Evolutionary conservation across 2,888 invertebrate genomes (phyloP), one percentile per base, ranked within the genome.

Genomic region (Melieria picta): DNA sequence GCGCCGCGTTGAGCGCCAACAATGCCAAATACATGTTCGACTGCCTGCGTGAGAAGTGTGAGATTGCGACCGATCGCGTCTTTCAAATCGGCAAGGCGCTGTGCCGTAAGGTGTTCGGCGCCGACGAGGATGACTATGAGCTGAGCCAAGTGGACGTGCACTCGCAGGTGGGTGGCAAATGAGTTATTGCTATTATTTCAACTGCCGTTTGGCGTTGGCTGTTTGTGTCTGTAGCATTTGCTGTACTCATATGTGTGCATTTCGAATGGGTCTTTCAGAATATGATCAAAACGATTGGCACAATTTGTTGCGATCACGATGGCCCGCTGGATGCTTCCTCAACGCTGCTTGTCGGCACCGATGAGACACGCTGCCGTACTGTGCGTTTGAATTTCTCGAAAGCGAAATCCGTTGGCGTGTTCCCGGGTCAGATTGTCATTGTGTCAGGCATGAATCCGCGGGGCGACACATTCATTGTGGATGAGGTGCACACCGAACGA

Each of bases 261-360:
- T 61, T 52, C 61, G 9, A 48, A 10, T 58, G 7, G 45, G 9
- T 16, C 50, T 52, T 43, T 55, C 69, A 82, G 70, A 81, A 83
- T 66, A 72, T 77, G n/a, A 79, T 85, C 1, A 84, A 84, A 76
- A 83, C 84, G 7, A 91, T 91, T 68, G 97, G 97, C 11, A 90
- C 93, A 64, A 90, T 96, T 75, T 90, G 91, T 77, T 93, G 93
- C 79, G 94, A 95, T 79, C 91, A 91, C 1, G 90, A 92, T 76
- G 87, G 92, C 0, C 90, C 91, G 73, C 87, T 95, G 45, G 93
- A 94, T 84, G 86, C 90, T 1, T 90, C 91, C 75, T 92, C 93
- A 43, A 90, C 93, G 3, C 82, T 92, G 50, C 87, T 95, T 7
- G 93, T 94, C 82, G 93, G 93, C 7, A 88, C 89, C 7, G 77